Evolutionary conservation across 2,113 vertebrate genomes (phyloP), one percentile per base, ranked within the genome.

Genomic region (Ameiurus melas): DNA sequence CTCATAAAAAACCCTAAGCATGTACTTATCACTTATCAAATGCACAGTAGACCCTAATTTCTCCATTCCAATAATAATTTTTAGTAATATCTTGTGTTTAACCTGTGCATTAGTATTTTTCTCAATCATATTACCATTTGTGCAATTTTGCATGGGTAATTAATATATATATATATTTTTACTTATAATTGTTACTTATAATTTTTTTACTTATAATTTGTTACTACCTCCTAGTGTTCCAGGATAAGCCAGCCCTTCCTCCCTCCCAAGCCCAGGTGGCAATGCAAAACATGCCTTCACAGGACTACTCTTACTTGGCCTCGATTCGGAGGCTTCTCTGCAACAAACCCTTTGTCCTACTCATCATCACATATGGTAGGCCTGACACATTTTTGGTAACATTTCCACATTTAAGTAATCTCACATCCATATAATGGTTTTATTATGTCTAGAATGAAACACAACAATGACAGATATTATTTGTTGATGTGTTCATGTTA

Each of bases 361-460:
- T 99, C 20, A 87, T 97, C 92, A 87, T 98, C 92, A 96, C 95
- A 88, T 99, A 99, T 0, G 98, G 98, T 99, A 95, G 94, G 94
- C 91, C 64, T 60, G 66, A 71, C 51, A 39, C 1, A 19, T 2
- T 16, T 81, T 22, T 8, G 1, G 25, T 30, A 66, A 33, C 57
- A 33, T 51, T 62, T 36, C 75, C 8, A 73, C 22, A 51, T 51
- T 25, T 47, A 27, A n/a, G 16, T 84, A 12, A 53, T 33, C 4
- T 79, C 25, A 86, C 27, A 53, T 79, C 4, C 58, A 80, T 84
- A 30, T 66, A 36, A 73, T 39, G 20, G 2, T 27, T 58, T 58
- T 20, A 30, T 58, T 33, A 20, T 57, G 16, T 57, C 55, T 58
- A 36, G 4, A 82, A 36, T 33, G 30, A 82, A 82, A 58, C 4